Evolutionary conservation across 2,113 vertebrate genomes (phyloP).

Genomic region (Malaclemys terrapin): DNA sequence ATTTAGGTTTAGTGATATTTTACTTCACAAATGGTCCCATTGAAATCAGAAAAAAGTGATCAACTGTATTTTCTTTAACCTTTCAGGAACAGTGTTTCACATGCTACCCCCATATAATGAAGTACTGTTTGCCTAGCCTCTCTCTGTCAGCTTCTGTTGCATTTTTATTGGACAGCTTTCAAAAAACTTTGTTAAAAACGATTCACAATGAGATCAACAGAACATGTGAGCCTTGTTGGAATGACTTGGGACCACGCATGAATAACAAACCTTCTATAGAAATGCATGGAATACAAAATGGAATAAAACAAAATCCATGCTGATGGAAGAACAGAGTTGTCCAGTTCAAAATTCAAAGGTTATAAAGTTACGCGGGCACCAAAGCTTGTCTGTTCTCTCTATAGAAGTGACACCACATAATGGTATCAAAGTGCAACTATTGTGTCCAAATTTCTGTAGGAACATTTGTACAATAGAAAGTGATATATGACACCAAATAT

Average conservation of each 20-base stretch:
- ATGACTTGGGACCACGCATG: constrained; percentile 17
- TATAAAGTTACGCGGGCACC: not conserved
- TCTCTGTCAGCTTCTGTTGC: constrained; percentile 49
- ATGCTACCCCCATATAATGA: constrained; percentile 32
- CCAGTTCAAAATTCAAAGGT: not conserved
- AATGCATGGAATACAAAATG: constrained; percentile 9
- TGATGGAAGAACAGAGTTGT: not conserved
- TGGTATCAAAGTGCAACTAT: not conserved
- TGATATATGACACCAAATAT: not conserved
- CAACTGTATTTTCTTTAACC: constrained; percentile 42
- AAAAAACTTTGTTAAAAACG: constrained; percentile 61
- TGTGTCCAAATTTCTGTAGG: not conserved
- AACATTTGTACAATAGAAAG: not conserved
- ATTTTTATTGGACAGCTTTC: constrained; percentile 68
- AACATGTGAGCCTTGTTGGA: constrained; percentile 58
- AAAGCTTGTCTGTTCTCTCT: not conserved
- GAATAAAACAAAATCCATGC: not conserved
- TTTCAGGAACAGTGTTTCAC: constrained; percentile 24
- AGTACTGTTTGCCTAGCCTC: constrained; percentile 50
- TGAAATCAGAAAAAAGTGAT: not conserved
- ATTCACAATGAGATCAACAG: constrained; percentile 49
- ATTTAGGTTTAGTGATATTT: not conserved
- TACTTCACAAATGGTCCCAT: constrained; percentile 3
- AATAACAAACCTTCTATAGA: constrained; percentile 24
- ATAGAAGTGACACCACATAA: not conserved